Evolutionary conservation across 1,140 invertebrate species (phyloP), one percentile per base, ranked within the genome.

Genomic region (Magallana angulata): DNA sequence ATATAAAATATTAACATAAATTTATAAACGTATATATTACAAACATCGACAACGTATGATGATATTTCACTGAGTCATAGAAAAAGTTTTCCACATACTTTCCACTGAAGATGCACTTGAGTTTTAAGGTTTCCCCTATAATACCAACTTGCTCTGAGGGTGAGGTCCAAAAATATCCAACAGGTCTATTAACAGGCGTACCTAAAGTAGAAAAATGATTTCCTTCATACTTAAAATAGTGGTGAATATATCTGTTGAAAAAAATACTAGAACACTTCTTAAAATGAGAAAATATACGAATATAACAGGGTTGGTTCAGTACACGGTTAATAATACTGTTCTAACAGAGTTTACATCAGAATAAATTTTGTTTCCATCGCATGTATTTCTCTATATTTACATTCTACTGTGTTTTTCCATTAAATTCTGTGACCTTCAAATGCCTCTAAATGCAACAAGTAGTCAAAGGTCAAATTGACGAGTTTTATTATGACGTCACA

Each of bases 61-160:
- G 24, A 24, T 24, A 24, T 24, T 24, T 24, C 24, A 24, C 24
- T 24, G 24, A 24, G 24, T 24, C 24, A 24, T 24, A n/a, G 14
- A 62, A 62, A n/a, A 14, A 18, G 24, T 24, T n/a, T 64, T 64
- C 30, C 6, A 92, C 93, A 91, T 91, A 94, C 93, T 93, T 93
- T 87, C 93, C 93, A 83, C 90, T 85, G 87, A 93, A 94, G 30
- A 94, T 93, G 85, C 93, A 94, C 60, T 94, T 94, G 57, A 93
- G 83, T 24, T 83, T 89, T 14, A 93, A 90, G 9, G 84, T 85
- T 30, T 89, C 59, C 7, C 92, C 92, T 36, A 59, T 64, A 0
- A 92, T 83, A 80, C 92, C 92, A 84, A 91, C 90, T 60, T 91
- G 89, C 81, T 93, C 92, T 82, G 89, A 89, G 0, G 93, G 92